phyloP scores from a whole-genome alignment of 2,113 vertebrate genomes.

The Elanus axillaris region DNA sequence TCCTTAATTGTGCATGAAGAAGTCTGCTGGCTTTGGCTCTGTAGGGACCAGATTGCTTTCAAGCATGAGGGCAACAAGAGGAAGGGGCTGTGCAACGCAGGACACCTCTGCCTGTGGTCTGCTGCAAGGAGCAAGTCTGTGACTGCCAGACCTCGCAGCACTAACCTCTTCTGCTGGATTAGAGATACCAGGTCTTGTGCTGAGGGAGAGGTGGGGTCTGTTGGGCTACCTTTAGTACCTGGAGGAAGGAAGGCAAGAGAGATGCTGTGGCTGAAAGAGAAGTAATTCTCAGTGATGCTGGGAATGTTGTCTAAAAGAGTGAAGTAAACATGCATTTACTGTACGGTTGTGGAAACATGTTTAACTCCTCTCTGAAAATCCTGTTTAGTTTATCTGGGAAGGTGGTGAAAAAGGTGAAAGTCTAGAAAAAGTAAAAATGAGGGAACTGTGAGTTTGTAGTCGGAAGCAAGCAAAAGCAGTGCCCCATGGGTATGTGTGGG shows the following conservation, averaged over 20 bases:
- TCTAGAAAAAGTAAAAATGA: neutral
- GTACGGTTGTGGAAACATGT: neutral
- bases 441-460: neutral
- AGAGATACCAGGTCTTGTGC: accelerated
- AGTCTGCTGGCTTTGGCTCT: neutral
- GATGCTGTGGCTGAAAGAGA: neutral
- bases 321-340: neutral
- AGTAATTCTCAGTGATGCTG: neutral
- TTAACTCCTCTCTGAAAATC: neutral
- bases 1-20: neutral
- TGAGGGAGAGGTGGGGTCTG: neutral
- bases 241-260: neutral
- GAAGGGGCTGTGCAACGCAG: neutral
- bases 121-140: neutral
- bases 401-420: neutral
- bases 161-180: too few relatives aligned
- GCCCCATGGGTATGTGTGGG: accelerated
- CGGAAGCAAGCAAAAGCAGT: neutral
- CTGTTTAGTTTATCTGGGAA: neutral
- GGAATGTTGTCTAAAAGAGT: neutral
- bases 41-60: neutral
- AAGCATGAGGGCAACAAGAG: accelerated
- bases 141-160: accelerated
- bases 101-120: neutral
- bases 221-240: neutral